Evolutionary conservation across 2,113 vertebrate species (phyloP).

Genomic region (Platysteira castanea): DNA sequence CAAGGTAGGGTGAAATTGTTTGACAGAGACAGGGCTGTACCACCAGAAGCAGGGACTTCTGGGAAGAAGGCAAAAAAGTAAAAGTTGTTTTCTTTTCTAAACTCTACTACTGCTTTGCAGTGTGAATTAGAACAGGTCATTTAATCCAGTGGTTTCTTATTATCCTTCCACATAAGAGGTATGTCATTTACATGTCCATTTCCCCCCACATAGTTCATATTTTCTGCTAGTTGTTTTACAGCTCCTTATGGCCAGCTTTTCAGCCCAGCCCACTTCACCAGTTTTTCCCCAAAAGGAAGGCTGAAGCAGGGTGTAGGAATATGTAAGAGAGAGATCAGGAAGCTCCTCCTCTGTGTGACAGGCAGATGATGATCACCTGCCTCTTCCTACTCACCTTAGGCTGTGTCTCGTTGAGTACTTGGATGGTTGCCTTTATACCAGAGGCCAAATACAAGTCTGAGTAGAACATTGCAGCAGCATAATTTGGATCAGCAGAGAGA

Average conservation of each 20-base stretch:
- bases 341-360: neutral
- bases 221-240: neutral
- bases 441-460: neutral
- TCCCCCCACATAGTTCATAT: neutral
- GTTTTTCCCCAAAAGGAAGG: neutral
- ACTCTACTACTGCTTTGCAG: neutral
- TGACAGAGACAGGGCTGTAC: neutral
- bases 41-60: neutral
- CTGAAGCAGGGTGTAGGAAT: neutral
- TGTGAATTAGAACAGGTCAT: neutral
- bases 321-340: neutral
- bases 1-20: neutral
- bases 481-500: neutral
- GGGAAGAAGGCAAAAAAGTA: neutral
- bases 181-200: neutral
- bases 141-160: neutral
- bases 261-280: neutral
- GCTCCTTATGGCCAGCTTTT: neutral
- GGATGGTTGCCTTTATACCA: neutral
- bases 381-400: neutral
- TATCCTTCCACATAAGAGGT: neutral
- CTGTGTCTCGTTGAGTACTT: neutral
- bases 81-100: neutral
- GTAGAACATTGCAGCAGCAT: neutral
- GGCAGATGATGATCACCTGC: neutral